A percentile compares a stretch with the other conserved stretches of the same genome.
Conservation (phyloP, 1,140 invertebrate species). For the Drosophila ficusphila region DNA sequence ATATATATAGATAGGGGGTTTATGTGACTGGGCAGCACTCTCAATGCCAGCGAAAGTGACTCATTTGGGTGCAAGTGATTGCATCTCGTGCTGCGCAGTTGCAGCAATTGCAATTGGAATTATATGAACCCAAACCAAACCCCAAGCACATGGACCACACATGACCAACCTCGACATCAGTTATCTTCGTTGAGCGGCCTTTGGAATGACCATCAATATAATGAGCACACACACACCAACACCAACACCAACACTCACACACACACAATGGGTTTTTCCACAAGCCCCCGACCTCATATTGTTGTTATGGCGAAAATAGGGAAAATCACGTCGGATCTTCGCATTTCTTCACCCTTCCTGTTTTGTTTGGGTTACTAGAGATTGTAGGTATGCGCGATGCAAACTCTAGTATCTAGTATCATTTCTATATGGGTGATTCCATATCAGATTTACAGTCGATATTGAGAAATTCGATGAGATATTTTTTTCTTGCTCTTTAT, state of each 20-base stretch:
- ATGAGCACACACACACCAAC: neutral
- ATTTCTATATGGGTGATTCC: no score
- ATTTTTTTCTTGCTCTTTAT: no score
- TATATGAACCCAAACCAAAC: neutral
- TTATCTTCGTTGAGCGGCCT: constrained; percentile 27
- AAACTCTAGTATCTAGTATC: constrained; percentile 1
- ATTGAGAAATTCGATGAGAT: no score
- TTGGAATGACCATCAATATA: constrained; percentile 11
- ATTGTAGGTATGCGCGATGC: neutral
- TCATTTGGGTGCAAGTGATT: constrained; percentile 11
- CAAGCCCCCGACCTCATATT: neutral
- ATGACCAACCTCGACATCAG: constrained; percentile 20
- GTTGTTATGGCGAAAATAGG: neutral
- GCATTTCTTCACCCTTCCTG: constrained; percentile 1
- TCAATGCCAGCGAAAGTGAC: constrained; percentile 3
- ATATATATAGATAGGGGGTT: no score
- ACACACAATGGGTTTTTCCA: constrained; percentile 3
- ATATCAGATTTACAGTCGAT: no score
- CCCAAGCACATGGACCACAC: constrained; percentile 3
- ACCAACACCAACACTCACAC: no score
- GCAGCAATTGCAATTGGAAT: neutral
- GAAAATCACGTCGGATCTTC: neutral
- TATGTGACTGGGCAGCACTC: neutral
- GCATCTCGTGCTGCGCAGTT: constrained; percentile 24
- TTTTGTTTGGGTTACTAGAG: neutral